Evolutionary conservation across 1,140 invertebrate genomes (phyloP).

Genomic region (Cryptotermes secundus): DNA sequence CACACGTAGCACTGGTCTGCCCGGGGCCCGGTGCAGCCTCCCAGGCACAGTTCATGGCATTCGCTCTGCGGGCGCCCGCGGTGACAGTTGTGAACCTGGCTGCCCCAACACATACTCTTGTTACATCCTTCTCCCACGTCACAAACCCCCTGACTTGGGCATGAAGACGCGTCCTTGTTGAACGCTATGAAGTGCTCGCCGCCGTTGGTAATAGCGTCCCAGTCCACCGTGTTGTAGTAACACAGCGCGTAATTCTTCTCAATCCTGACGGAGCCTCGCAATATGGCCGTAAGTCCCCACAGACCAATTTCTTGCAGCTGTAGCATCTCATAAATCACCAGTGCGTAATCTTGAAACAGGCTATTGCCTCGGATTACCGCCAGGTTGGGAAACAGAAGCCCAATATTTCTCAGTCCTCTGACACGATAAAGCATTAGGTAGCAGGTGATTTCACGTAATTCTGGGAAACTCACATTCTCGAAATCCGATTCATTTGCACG

Average conservation of each 20-base stretch:
- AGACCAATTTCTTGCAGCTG: conserved; percentile 75
- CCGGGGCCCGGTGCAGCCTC: neutral
- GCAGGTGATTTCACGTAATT: conserved; percentile 64
- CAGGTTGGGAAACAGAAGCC: conserved; percentile 89
- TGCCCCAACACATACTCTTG: neutral
- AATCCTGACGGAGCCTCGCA: conserved; percentile 69
- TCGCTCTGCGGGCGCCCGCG: neutral
- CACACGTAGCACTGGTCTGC: neutral
- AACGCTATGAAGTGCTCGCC: neutral
- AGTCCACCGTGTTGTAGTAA: neutral
- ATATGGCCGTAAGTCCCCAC: conserved; percentile 73
- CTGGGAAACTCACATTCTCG: conserved; percentile 57
- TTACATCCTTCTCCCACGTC: neutral
- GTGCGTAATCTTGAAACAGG: conserved; percentile 81
- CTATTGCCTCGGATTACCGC: conserved; percentile 86
- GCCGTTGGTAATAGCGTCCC: neutral
- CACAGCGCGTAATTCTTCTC: neutral
- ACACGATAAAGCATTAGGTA: conserved; percentile 68
- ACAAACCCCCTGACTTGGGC: neutral
- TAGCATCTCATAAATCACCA: conserved; percentile 75
- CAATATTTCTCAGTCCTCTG: conserved; percentile 56
- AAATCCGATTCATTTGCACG: conserved; percentile 50
- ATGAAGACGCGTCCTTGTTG: neutral
- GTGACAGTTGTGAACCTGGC: neutral
- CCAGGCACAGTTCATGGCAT: neutral